Evolutionary conservation across 2,797 vertebrate genomes (phyloP).

Genomic region (Paguma larvata): DNA sequence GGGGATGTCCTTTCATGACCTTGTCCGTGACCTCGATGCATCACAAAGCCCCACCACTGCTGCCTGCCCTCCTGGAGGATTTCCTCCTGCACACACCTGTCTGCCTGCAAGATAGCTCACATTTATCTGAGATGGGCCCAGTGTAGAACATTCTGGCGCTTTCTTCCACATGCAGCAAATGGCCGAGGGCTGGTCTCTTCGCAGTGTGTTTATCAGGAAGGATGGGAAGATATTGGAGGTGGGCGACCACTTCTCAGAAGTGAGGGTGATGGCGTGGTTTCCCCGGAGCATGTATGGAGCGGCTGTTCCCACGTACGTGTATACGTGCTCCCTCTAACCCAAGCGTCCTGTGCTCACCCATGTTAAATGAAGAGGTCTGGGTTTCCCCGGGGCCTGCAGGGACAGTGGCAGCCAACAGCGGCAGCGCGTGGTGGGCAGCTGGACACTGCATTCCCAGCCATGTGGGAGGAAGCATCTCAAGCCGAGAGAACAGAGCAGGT

Average conservation of each 20-base stretch:
- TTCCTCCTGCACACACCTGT: not conserved
- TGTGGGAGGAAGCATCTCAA: not conserved
- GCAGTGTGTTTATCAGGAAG: not conserved
- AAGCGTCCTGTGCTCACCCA: not conserved
- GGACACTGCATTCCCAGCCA: not conserved
- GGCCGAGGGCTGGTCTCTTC: not conserved
- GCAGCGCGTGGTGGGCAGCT: not conserved
- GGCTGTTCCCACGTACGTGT: too few relatives aligned
- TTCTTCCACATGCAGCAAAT: not conserved
- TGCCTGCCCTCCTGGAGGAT: not conserved
- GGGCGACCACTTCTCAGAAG: not conserved
- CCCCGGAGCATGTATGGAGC: not conserved
- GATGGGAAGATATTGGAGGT: not conserved
- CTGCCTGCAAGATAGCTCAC: not conserved
- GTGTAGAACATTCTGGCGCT: not conserved
- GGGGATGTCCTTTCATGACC: not conserved
- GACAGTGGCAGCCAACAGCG: not conserved
- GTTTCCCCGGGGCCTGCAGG: not conserved
- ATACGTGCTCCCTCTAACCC: not conserved
- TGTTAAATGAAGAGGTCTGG: not conserved
- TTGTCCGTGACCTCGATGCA: not conserved
- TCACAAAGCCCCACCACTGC: not conserved
- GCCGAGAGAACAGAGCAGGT: not conserved
- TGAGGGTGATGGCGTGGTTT: not conserved
- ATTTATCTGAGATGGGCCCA: not conserved